Conservation (phyloP, 2,113 vertebrate genomes). For the Grantiella picta region DNA sequence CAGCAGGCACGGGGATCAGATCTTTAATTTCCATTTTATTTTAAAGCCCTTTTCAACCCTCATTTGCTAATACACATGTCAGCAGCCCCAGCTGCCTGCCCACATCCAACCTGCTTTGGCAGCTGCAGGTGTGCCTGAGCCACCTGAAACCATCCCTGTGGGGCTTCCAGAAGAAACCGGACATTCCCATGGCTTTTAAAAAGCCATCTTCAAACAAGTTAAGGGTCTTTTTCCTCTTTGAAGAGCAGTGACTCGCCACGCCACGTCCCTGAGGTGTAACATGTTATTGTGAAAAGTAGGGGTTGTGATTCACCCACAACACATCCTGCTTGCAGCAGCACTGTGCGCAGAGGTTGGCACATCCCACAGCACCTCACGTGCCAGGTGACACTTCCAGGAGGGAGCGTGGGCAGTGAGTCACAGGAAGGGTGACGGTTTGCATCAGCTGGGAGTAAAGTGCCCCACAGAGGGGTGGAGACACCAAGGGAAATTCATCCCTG, state of each 20-base stretch:
- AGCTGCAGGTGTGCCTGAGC: not conserved
- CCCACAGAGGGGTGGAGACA: not conserved
- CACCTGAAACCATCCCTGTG: not conserved
- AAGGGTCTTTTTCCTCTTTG: not conserved
- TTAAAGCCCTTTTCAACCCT: not conserved
- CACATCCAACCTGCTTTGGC: not conserved
- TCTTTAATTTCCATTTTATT: not conserved
- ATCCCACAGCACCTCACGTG: not conserved
- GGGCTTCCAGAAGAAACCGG: not conserved
- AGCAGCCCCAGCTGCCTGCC: not conserved
- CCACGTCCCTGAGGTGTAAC: not conserved
- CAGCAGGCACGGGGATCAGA: not conserved
- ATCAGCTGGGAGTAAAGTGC: not conserved
- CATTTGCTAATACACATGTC: not conserved
- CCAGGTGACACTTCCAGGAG: fast-evolving
- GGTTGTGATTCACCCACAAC: not conserved
- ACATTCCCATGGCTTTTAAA: not conserved
- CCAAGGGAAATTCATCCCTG: not conserved
- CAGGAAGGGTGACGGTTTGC: not conserved
- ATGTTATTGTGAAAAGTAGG: not conserved
- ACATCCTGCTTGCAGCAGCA: not conserved
- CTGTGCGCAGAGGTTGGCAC: not conserved
- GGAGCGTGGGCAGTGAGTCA: not conserved
- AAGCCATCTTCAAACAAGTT: not conserved
- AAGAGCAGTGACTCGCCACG: not conserved